A percentile compares a stretch with the other conserved stretches of the same genome.
Conservation (phyloP, 1,140 invertebrate species). For the Diorhabda carinulata region DNA sequence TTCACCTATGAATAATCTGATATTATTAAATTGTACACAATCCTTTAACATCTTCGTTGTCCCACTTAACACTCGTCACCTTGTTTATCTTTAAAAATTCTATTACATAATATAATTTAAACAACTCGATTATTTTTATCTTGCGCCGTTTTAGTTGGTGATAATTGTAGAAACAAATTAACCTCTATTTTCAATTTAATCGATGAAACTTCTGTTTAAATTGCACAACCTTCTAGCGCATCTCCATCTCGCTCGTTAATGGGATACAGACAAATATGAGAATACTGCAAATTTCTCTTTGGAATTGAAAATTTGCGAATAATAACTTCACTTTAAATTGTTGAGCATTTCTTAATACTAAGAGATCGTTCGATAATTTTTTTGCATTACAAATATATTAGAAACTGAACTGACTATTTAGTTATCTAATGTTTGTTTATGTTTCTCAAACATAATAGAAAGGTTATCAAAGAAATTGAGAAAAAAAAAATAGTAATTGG, state of each 20-base stretch:
- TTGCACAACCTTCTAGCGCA: background rate
- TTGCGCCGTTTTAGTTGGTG: background rate
- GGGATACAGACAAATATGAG: background rate
- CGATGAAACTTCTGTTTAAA: background rate
- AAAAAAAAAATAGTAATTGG: too few relatives aligned
- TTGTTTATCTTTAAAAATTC: background rate
- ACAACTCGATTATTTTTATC: background rate
- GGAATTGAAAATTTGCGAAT: background rate
- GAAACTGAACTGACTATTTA: too few relatives aligned
- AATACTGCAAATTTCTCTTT: background rate
- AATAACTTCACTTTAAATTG: too few relatives aligned
- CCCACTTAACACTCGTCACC: background rate
- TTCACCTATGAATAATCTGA: too few relatives aligned
- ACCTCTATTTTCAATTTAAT: background rate
- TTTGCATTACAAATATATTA: too few relatives aligned
- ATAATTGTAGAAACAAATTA: background rate
- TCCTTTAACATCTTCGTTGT: background rate
- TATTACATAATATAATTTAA: background rate
- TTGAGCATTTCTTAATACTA: too few relatives aligned
- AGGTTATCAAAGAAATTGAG: too few relatives aligned
- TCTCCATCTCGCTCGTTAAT: background rate
- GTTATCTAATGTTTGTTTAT: too few relatives aligned
- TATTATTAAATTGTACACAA: too few relatives aligned
- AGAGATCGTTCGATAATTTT: too few relatives aligned
- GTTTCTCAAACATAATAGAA: too few relatives aligned